Evolutionary conservation across 2,113 vertebrate genomes (phyloP), one percentile per base, ranked within the genome.

Genomic region (Malurus melanocephalus): DNA sequence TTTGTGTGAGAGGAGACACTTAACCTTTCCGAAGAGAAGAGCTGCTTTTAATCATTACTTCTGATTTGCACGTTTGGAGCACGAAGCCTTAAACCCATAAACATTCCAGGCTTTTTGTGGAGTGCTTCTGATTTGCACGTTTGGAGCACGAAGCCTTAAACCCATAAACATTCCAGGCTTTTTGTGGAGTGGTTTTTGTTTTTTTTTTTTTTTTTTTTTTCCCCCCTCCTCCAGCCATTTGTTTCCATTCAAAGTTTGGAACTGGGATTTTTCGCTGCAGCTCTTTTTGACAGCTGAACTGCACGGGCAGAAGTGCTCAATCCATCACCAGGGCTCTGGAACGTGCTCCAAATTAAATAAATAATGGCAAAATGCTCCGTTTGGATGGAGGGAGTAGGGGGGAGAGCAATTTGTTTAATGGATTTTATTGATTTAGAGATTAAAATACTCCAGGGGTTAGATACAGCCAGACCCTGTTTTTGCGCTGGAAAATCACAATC

Each of bases 401-500:
- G 26, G 23, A 81, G 85, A 95, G 90, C 95, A 96, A 97, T 97
- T 96, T 85, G 77, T 95, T 94, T 97, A 97, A 98, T 97, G 96
- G 87, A 81, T 95, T 95, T 95, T 95, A 97, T 97, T 62, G 89
- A 98, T 96, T 93, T 87, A 69, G 74, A 26, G 69, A 94, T 93
- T 96, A 96, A 96, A 96, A 94, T 85, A 45, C 93, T 96, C 90
- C 11, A 48, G 87, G 87, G 67, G 94, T 94, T 97, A 90, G 85
- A 76, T 55, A 60, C 23, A 64, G 80, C 11, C 24, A 51, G 48
- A 80, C 93, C 80, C 87, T 52, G 4, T 20, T 84, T 95, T 88
- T 88, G 72, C 69, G 18, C 86, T 93, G 90, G 88, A 90, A 96
- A 97, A 93, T 95, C 87, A 91, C 95, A 96, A 93, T 95, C 95